Evolutionary conservation across 2,888 invertebrate species (phyloP).

Genomic region (Cheilosia impressa): DNA sequence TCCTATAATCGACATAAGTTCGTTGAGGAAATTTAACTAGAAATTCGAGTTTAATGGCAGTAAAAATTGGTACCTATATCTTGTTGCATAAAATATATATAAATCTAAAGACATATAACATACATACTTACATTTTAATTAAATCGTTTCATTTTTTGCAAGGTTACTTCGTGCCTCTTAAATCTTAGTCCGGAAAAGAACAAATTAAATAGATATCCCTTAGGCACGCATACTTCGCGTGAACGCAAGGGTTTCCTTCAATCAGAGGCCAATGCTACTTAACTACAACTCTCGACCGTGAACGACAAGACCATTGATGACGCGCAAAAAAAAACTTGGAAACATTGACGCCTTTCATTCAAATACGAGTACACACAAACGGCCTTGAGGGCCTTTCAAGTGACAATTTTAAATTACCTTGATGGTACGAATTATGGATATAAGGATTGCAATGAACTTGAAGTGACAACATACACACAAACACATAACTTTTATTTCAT

Average conservation of each 20-base stretch:
- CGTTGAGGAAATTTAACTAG: too few species aligned
- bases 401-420: constrained; percentile 28
- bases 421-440: constrained; percentile 9
- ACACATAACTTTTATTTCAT: constrained; percentile 5
- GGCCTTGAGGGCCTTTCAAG: constrained; percentile 39
- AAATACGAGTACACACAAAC: constrained; percentile 35
- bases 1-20: too few species aligned
- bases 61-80: too few species aligned
- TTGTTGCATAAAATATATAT: too few species aligned
- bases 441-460: constrained; percentile 27
- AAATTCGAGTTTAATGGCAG: too few species aligned
- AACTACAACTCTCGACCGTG: constrained; percentile 12
- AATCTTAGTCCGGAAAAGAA: constrained; percentile 20
- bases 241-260: constrained; percentile 20
- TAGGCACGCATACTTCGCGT: constrained; percentile 27
- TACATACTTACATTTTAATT: constrained; percentile 19
- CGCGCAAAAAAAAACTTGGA: constrained; percentile 4
- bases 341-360: constrained; percentile 24
- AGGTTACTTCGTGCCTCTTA: constrained; percentile 1
- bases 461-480: constrained; percentile 3
- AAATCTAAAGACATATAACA: not conserved
- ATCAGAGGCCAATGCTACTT: constrained; percentile 39
- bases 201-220: constrained; percentile 38
- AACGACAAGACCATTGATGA: constrained; percentile 25
- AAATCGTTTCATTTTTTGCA: constrained; percentile 4